phyloP scores from a whole-genome alignment of 2,888 invertebrate genomes.

The Coecobrya sp. region DNA sequence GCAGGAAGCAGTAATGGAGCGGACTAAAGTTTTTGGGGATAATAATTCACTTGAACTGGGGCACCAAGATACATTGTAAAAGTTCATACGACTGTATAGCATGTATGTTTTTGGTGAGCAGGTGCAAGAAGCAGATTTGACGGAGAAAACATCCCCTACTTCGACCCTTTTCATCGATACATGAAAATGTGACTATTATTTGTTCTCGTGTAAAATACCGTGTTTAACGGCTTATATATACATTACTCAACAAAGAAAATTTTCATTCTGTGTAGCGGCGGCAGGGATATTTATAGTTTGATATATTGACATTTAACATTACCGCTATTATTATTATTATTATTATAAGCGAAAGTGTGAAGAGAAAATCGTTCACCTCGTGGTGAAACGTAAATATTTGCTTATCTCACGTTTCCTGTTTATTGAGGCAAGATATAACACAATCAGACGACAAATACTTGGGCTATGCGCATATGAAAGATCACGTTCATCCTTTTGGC shows the following conservation, averaged over 20 bases:
- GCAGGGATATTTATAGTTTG: not conserved
- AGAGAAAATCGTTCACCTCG: constrained; percentile 30
- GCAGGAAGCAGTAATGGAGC: not conserved
- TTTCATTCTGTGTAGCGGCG: not conserved
- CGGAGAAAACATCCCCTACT: not conserved
- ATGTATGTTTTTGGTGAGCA: not conserved
- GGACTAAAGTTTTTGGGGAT: not conserved
- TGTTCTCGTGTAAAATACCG: constrained; percentile 43
- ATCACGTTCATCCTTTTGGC: constrained; percentile 49
- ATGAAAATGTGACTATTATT: constrained; percentile 4
- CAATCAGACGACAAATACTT: not conserved
- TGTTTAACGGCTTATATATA: constrained; percentile 49
- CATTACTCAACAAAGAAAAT: constrained; percentile 24
- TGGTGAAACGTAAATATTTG: constrained; percentile 85
- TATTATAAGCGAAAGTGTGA: constrained; percentile 8
- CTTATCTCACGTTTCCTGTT: constrained; percentile 85
- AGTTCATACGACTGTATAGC: not conserved
- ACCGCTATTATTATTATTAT: constrained; percentile 4
- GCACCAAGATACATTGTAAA: not conserved
- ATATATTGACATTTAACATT: constrained; percentile 41
- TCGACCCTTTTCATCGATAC: not conserved
- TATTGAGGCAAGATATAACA: constrained; percentile 59
- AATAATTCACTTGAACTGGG: constrained; percentile 57
- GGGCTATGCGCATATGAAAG: not conserved
- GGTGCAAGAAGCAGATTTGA: constrained; percentile 10